phyloP scores from a whole-genome alignment of 1,140 invertebrate species.

The Drosophila yakuba region DNA sequence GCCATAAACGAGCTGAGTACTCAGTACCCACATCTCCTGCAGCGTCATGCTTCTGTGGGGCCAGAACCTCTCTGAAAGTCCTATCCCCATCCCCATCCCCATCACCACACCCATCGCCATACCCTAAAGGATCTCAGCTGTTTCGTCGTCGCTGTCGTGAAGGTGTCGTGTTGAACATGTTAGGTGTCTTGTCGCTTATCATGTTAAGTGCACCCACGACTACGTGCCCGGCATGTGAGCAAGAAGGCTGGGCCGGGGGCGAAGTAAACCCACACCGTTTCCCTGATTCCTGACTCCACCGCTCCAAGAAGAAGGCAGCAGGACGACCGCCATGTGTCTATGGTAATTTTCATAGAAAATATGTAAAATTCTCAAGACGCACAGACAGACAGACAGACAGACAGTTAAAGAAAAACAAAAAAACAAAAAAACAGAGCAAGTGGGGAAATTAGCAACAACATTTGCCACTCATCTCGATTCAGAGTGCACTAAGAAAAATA shows the following conservation, averaged over 20 bases:
- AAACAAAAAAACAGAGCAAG: constrained; percentile 56
- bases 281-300: not conserved
- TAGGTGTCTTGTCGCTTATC: constrained; percentile 82
- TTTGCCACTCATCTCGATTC: constrained; percentile 64
- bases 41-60: constrained; percentile 16
- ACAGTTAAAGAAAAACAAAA: constrained; percentile 24
- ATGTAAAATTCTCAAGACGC: constrained; percentile 65
- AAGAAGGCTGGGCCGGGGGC: not conserved
- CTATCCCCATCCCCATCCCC: not conserved
- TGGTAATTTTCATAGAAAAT: constrained; percentile 80
- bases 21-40: constrained; percentile 17
- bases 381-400: constrained; percentile 35
- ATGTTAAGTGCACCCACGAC: constrained; percentile 78
- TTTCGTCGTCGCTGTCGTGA: constrained; percentile 65
- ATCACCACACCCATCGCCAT: not conserved
- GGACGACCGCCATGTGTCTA: constrained; percentile 54
- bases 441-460: constrained; percentile 78
- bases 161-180: constrained; percentile 83
- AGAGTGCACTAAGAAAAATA: constrained; percentile 5
- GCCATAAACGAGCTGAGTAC: constrained; percentile 25
- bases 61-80: not conserved
- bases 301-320: not conserved
- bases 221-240: constrained; percentile 64
- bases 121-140: constrained; percentile 20
- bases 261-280: not conserved